phyloP scores from a whole-genome alignment of 2,113 vertebrate species.

The Pollachius pollachius region DNA sequence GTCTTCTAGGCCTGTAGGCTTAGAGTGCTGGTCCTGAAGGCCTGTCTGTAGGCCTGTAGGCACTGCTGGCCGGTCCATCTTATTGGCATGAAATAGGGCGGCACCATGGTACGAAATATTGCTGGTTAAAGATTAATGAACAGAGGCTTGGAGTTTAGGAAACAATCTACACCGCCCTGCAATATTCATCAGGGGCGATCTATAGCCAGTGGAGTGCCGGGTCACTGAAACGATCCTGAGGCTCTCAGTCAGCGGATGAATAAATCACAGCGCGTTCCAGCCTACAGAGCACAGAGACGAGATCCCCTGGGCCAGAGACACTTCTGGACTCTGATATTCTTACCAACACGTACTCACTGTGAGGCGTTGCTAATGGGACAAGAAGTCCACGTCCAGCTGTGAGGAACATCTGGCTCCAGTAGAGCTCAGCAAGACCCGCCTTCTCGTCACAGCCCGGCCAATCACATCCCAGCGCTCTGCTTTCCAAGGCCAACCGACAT shows the following conservation, averaged over 20 bases:
- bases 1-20: too few relatives aligned
- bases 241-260: not conserved
- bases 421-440: conserved; percentile 29
- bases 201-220: conserved; percentile 27
- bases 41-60: conserved; percentile 14
- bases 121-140: conserved; percentile 65
- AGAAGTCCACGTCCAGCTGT: conserved; percentile 28
- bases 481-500: conserved; percentile 41
- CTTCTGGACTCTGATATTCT: too few relatives aligned
- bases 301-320: too few relatives aligned
- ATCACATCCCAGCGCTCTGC: conserved; percentile 26
- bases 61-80: conserved; percentile 27
- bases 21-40: too few relatives aligned
- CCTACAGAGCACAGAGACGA: too few relatives aligned
- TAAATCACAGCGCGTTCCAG: too few relatives aligned
- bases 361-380: not conserved
- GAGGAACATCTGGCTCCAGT: conserved; percentile 5
- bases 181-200: conserved; percentile 61
- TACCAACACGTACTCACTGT: too few relatives aligned
- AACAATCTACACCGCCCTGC: conserved; percentile 55
- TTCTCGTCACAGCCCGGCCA: conserved; percentile 27
- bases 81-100: conserved; percentile 47
- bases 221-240: conserved; percentile 35
- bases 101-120: conserved; percentile 27
- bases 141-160: conserved; percentile 47